Evolutionary conservation across 1,140 invertebrate genomes (phyloP).

Genomic region (Drosophila nikananu): DNA sequence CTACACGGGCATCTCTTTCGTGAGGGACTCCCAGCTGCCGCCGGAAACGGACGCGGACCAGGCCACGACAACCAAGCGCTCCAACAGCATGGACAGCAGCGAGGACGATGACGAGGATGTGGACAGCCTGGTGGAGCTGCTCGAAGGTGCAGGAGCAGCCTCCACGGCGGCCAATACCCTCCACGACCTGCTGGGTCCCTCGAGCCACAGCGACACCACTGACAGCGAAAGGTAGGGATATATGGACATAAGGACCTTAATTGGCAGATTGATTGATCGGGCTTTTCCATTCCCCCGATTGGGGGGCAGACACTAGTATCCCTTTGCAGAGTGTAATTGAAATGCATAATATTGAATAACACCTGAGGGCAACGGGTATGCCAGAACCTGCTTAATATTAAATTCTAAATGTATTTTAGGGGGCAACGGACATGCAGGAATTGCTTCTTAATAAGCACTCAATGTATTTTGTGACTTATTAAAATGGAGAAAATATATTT

Average conservation of each 20-base stretch:
- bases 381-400: no score
- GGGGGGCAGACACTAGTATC: background rate
- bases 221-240: conserved; percentile 65
- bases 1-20: conserved; percentile 80
- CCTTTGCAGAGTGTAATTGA: background rate
- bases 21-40: conserved; percentile 62
- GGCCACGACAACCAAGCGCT: conserved; percentile 23
- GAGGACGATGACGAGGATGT: conserved; percentile 73
- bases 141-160: conserved; percentile 38
- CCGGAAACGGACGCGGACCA: conserved; percentile 26
- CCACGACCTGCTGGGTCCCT: conserved; percentile 56
- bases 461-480: background rate
- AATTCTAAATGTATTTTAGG: background rate
- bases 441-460: background rate
- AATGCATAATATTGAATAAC: conserved; percentile 3
- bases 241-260: conserved; percentile 3
- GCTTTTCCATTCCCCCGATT: background rate
- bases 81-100: conserved; percentile 65
- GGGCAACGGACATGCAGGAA: no score
- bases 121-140: conserved; percentile 59
- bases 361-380: background rate
- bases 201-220: conserved; percentile 56
- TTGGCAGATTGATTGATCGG: conserved; percentile 18
- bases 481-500: no score
- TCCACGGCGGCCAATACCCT: conserved; percentile 55